Evolutionary conservation across 1,140 invertebrate genomes (phyloP), one percentile per base, ranked within the genome.

Genomic region (Bathynomus jamesi): DNA sequence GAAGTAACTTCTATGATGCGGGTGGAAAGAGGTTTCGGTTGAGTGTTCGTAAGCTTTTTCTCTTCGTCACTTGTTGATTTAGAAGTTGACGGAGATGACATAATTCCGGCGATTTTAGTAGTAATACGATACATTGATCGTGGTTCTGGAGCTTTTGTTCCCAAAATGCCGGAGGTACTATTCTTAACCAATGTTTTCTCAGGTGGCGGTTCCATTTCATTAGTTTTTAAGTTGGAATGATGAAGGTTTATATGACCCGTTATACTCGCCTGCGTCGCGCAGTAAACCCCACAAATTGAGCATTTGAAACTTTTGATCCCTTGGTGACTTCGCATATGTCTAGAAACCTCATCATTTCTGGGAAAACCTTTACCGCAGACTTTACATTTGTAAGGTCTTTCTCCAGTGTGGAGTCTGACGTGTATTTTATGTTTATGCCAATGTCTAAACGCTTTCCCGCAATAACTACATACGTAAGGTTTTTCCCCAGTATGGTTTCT

Each of bases 381-480:
- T 1, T 73, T 68, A 62, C 76, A 78, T 60, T 64, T 75, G 31
- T 78, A 78, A 17, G 76, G 78, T 32, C 76, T 64, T 61, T 78
- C 78, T 64, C 78, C 78, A 30, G 78, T 79, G 61, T 79, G 78
- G n/a, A 79, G 71, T 31, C 78, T 53, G 30, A 75, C 76, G 61
- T 79, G 78, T 21, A 79, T 78, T 46, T 78, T 76, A 65, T 78
- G 78, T 65, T 79, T 79, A 67, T 79, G 78, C 75, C 78, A 75
- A 46, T 78, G 78, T 25, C 78, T 71, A 82, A 94, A 95, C 53
- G 90, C 93, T 82, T 94, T 95, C 65, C 91, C 91, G 82, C 93
- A 95, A 70, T 94, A 84, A 64, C 87, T 87, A 83, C 93, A 95
- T 76, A 90, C 86, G 84, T 94, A 95, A 3, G 92, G 93, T 71